Percentiles rank a stretch among this genome's conserved stretches.
phyloP scores from a whole-genome alignment of 23 tunicate genomes.

The Ciona savignyi region DNA sequence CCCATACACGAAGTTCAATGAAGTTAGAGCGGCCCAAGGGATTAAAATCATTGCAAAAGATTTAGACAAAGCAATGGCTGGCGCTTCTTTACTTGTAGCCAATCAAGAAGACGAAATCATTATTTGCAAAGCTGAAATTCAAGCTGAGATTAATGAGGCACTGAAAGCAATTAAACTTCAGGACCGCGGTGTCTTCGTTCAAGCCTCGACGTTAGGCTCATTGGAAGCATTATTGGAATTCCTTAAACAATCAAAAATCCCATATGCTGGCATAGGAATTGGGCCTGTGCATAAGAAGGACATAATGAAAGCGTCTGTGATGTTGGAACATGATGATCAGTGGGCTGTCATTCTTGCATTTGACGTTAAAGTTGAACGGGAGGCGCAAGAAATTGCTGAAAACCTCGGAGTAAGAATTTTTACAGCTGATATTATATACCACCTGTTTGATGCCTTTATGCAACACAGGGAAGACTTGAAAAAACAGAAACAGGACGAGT shows the following conservation, averaged over 20 bases:
- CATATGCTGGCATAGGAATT: conserved; percentile 83
- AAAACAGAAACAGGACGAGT: conserved; percentile 83
- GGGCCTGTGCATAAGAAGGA: conserved; percentile 91
- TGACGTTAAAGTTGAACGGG: conserved; percentile 91
- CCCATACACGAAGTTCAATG: conserved; percentile 50
- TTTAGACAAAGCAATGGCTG: conserved; percentile 91
- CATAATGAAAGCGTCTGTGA: conserved; percentile 88
- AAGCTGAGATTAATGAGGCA: conserved; percentile 64
- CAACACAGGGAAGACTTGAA: conserved; percentile 78
- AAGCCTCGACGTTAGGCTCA: conserved; percentile 94
- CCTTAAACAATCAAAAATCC: conserved; percentile 74
- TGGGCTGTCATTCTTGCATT: conserved; percentile 97
- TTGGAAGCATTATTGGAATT: conserved; percentile 84
- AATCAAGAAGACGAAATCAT: conserved; percentile 75
- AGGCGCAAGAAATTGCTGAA: conserved; percentile 96
- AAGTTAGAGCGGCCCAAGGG: conserved; percentile 83
- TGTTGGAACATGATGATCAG: conserved; percentile 87
- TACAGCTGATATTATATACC: conserved; percentile 94
- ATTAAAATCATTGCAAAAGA: conserved; percentile 92
- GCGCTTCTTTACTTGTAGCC: conserved; percentile 74
- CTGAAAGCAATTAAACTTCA: conserved; percentile 61
- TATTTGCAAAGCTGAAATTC: conserved; percentile 69
- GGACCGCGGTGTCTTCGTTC: conserved; percentile 91
- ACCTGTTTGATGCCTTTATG: conserved; percentile 86
- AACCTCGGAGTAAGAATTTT: conserved; percentile 74